Conservation (phyloP, 1,140 invertebrate genomes). For the Bursaphelenchus mucronatus region DNA sequence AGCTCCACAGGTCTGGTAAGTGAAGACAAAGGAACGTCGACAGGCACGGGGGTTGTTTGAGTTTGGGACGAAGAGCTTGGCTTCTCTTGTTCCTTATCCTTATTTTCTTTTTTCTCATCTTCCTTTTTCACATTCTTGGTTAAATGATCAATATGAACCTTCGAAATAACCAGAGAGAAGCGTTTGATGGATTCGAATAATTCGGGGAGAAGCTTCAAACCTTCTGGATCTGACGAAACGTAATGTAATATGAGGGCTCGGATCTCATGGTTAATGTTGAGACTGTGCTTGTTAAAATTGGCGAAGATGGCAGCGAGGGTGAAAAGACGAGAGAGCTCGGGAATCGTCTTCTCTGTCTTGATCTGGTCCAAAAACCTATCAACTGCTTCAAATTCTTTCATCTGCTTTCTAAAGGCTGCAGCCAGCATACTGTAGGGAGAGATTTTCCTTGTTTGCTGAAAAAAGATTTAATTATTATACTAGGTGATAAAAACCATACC, state of each 20-base stretch:
- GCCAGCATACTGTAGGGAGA: not conserved
- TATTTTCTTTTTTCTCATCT: no score
- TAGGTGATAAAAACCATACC: constrained; percentile 17
- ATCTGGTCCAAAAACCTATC: not conserved
- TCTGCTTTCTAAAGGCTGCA: constrained; percentile 1
- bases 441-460: constrained; percentile 16
- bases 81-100: no score
- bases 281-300: not conserved
- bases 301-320: constrained; percentile 6
- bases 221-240: constrained; percentile 3
- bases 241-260: constrained; percentile 6
- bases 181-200: not conserved
- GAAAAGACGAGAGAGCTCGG: constrained; percentile 8
- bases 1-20: no score
- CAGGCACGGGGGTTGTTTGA: no score
- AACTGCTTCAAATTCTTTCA: not conserved
- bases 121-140: no score
- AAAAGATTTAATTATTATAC: not conserved
- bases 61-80: no score
- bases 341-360: constrained; percentile 1
- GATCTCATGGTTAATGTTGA: constrained; percentile 1
- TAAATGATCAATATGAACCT: no score
- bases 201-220: constrained; percentile 10
- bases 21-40: no score
- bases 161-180: no score